A percentile compares a stretch with the other conserved stretches of the same genome.
These are phyloP conservation scores for Periplaneta americana DNA, from an alignment of 1,140 invertebrate species.

Conservation along the genomic window DNA sequence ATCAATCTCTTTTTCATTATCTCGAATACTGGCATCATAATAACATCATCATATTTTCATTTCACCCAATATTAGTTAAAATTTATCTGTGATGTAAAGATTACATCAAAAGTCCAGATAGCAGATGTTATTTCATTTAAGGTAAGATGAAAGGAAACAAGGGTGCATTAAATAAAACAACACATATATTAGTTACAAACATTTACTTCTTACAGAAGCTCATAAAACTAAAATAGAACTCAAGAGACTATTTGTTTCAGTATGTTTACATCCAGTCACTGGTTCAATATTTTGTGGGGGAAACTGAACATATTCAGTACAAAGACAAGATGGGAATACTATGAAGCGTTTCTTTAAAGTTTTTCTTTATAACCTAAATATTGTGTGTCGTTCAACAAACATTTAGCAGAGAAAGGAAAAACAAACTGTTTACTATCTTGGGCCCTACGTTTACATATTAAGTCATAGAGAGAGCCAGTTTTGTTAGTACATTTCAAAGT, in stretches of 20 bases:
- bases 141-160: neutral
- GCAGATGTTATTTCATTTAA: no score
- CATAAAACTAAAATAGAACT: neutral
- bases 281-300: neutral
- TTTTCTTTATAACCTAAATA: neutral
- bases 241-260: neutral
- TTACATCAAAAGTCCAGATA: no score
- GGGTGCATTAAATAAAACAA: neutral
- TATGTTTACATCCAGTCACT: neutral
- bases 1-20: no score
- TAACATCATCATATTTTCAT: no score
- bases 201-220: constrained; percentile 12
- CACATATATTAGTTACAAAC: neutral
- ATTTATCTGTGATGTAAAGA: no score
- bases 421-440: neutral
- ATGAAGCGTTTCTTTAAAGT: neutral
- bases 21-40: no score
- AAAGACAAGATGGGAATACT: neutral
- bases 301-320: neutral
- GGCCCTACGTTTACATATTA: neutral
- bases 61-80: no score
- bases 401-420: neutral
- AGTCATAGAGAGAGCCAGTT: neutral
- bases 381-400: neutral
- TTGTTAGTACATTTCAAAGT: neutral